These are phyloP conservation scores for Sphenopsis melanotis DNA, from an alignment of 2,797 vertebrate species.

Conservation along the genomic window DNA sequence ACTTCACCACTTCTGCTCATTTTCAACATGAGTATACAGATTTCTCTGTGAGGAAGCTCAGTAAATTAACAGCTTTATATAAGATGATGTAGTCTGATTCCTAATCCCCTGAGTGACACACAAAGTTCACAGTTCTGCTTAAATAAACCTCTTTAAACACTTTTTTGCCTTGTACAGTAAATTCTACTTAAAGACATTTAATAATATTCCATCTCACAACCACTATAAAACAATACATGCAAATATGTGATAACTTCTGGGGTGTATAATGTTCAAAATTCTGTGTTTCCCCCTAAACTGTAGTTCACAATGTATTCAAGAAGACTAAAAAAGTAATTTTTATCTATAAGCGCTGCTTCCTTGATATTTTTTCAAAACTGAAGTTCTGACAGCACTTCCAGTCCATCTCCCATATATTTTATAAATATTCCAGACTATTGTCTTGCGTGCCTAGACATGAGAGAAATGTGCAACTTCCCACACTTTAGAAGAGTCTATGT, in stretches of 20 bases:
- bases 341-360: neutral
- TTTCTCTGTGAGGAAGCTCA: neutral
- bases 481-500: neutral
- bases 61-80: neutral
- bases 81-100: neutral
- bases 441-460: neutral
- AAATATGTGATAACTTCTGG: neutral
- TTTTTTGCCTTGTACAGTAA: neutral
- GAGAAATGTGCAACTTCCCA: neutral
- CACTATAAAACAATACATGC: neutral
- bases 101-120: neutral
- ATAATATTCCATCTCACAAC: neutral
- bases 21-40: neutral
- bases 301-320: neutral
- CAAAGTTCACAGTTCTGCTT: neutral
- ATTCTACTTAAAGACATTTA: neutral
- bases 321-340: neutral
- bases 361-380: neutral
- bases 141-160: neutral
- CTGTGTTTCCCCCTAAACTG: neutral
- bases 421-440: neutral
- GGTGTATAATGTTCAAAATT: neutral
- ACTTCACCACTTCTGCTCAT: neutral
- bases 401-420: neutral
- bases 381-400: neutral